phyloP scores from a whole-genome alignment of 2,888 invertebrate genomes.

The Beris morrisii region DNA sequence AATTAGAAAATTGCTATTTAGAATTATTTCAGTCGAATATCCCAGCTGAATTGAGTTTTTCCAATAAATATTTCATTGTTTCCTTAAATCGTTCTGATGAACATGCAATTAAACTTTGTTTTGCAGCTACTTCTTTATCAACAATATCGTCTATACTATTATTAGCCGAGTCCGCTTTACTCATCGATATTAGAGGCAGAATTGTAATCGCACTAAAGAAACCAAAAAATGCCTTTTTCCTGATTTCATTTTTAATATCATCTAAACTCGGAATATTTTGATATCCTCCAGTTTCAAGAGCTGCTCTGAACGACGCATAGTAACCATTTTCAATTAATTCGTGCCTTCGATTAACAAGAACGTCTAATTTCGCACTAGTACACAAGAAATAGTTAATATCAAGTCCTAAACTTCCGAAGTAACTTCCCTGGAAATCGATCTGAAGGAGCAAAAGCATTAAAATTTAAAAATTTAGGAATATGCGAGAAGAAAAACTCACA shows the following conservation, averaged over 20 bases:
- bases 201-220: constrained; percentile 54
- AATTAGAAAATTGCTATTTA: no score
- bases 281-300: constrained; percentile 38
- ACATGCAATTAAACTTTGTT: background rate
- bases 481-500: constrained; percentile 48
- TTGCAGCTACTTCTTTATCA: background rate
- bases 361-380: constrained; percentile 47
- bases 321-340: constrained; percentile 47
- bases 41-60: constrained; percentile 6
- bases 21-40: background rate
- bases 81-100: background rate
- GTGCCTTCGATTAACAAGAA: constrained; percentile 45
- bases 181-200: constrained; percentile 53
- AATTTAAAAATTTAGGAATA: background rate
- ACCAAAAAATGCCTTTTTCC: constrained; percentile 49
- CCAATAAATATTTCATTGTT: constrained; percentile 17
- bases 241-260: constrained; percentile 48
- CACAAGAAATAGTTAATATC: constrained; percentile 54
- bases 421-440: constrained; percentile 52
- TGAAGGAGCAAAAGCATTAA: constrained; percentile 35
- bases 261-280: constrained; percentile 44
- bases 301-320: constrained; percentile 42
- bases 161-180: constrained; percentile 51
- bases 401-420: constrained; percentile 51
- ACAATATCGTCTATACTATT: constrained; percentile 42